Percentiles rank a stretch among this genome's conserved stretches.
phyloP scores from a whole-genome alignment of 2,888 invertebrate genomes.

The Polia nebulosa region DNA sequence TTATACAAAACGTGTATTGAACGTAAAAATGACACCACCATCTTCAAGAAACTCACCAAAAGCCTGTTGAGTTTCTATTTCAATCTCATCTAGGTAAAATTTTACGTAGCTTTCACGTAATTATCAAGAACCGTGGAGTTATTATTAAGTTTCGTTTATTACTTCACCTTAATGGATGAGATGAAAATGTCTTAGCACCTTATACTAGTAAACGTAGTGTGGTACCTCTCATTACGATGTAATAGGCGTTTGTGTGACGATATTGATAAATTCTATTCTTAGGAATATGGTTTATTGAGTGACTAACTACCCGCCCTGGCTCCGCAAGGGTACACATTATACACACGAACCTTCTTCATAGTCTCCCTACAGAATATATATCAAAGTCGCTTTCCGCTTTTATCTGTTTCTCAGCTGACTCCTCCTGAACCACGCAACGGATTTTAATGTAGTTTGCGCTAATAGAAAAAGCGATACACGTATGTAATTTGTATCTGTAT shows the following conservation, averaged over 20 bases:
- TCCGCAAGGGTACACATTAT: no score
- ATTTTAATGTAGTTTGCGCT: no score
- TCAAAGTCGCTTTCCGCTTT: no score
- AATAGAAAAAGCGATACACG: no score
- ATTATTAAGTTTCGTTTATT: constrained; percentile 56
- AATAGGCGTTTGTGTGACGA: constrained; percentile 3
- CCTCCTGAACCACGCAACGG: no score
- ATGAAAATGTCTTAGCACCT: constrained; percentile 33
- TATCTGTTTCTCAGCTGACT: no score
- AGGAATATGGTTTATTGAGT: no score
- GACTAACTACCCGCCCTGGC: no score
- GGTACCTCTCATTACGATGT: neutral
- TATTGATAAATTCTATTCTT: neutral
- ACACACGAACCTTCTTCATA: no score
- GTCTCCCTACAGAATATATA: no score
- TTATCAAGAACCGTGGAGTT: constrained; percentile 53
- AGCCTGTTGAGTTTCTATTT: constrained; percentile 40
- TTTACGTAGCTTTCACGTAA: constrained; percentile 36
- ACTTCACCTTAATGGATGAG: constrained; percentile 48
- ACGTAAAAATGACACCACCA: neutral
- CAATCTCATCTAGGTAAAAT: constrained; percentile 23
- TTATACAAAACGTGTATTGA: neutral
- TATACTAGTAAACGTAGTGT: constrained; percentile 7
- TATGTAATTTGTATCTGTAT: no score
- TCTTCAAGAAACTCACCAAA: neutral